Evolutionary conservation across 2,888 invertebrate genomes (phyloP).

Genomic region (Ganaspis brasiliensis): DNA sequence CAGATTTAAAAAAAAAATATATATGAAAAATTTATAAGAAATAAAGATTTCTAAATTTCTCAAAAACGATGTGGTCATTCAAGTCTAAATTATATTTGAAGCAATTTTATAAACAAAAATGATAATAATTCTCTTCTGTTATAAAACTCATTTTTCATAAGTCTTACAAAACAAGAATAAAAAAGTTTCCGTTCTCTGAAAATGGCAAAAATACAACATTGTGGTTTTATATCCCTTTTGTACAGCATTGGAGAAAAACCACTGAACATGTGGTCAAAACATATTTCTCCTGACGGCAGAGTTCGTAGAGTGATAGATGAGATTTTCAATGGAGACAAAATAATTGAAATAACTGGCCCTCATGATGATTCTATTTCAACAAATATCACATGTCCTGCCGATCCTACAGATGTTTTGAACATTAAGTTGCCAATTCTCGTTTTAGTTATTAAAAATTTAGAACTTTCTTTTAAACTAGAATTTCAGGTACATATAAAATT

Average conservation of each 20-base stretch:
- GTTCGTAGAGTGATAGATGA: constrained; percentile 64
- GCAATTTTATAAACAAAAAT: constrained; percentile 11
- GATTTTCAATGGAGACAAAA: constrained; percentile 61
- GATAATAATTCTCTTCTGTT: not conserved
- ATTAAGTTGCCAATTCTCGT: constrained; percentile 96
- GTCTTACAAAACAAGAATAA: constrained; percentile 27
- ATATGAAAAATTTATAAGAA: not conserved
- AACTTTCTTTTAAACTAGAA: constrained; percentile 97
- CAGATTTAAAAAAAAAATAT: not conserved
- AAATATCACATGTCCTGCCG: constrained; percentile 92
- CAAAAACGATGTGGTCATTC: not conserved
- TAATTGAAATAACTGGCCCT: constrained; percentile 65
- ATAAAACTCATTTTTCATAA: not conserved
- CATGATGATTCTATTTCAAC: constrained; percentile 58
- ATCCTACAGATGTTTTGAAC: constrained; percentile 93
- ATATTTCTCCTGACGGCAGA: constrained; percentile 61
- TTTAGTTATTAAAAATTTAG: constrained; percentile 97
- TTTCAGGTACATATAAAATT: constrained; percentile 87
- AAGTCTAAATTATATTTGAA: not conserved
- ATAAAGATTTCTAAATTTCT: not conserved
- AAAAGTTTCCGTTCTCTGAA: not conserved
- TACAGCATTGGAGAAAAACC: constrained; percentile 64
- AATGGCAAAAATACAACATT: constrained; percentile 51
- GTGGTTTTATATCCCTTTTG: constrained; percentile 63
- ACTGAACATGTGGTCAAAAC: constrained; percentile 63